Evolutionary conservation across 1,140 invertebrate species (phyloP), one percentile per base, ranked within the genome.

Genomic region (Dryas iulia): DNA sequence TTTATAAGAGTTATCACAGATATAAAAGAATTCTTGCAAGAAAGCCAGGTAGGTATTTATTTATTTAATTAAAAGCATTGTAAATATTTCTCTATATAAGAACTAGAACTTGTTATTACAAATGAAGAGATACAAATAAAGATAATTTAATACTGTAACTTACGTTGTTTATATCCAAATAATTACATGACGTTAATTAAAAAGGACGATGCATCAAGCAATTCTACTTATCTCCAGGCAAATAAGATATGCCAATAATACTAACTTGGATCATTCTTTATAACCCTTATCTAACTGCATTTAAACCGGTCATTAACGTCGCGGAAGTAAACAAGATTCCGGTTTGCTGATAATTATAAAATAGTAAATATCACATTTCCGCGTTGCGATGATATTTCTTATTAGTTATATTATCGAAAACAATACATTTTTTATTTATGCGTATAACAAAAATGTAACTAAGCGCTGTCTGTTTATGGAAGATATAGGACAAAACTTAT

Each of bases 321-420:
- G 47, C 52, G 59, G 59, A 62, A 62, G 59, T 30, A 33, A 62
- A 35, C 59, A 62, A 33, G 59, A 62, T 62, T 52, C 47, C 26
- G 59, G 31, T 60, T 39, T 62, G 59, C 39, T 62, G 39, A 62
- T 47, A 62, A 62, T 62, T 62, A 62, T 30, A 14, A 62, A 62
- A 62, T 62, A 62, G 59, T 11, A 52, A 62, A 62, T 47, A 52
- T 62, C 25, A 52, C 25, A 52, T 62, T 53, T 28, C n/a, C 39
- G 5, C 25, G 24, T 18, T 21, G 7, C 1, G 35, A 47, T 21
- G 3, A 21, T 18, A 21, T 2, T 6, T 18, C 18, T 47, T 18
- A n/a, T n/a, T n/a, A n/a, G n/a, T n/a, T n/a, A n/a, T n/a, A n/a
- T 10, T 47, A 47, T 18, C 18, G 10, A 10, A 39, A 18, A 8